Percentiles rank a stretch among this genome's conserved stretches.
These are phyloP conservation scores for Metridium senile DNA, from an alignment of 92 coral and sea anemone species.

Conservation along the genomic window DNA sequence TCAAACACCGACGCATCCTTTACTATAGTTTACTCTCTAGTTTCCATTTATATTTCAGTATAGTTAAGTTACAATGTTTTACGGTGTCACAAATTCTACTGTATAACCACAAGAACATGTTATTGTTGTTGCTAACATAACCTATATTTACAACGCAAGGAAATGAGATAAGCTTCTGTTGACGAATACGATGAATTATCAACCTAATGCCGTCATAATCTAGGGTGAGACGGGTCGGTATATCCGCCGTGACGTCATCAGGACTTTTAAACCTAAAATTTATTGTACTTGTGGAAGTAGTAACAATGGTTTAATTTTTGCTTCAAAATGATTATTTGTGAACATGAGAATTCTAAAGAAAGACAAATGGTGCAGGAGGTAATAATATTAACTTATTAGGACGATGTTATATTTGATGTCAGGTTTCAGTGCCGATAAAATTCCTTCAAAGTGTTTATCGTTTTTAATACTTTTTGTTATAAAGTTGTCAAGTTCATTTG, in stretches of 20 bases:
- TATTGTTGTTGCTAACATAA: neutral
- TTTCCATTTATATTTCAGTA: too few relatives aligned
- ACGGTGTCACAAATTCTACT: neutral
- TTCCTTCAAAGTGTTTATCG: too few relatives aligned
- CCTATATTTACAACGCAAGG: neutral
- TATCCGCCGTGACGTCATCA: slow-evolving; percentile 10
- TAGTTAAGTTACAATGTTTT: too few relatives aligned
- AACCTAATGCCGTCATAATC: neutral
- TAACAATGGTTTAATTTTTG: neutral
- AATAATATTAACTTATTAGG: too few relatives aligned
- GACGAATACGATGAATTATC: neutral
- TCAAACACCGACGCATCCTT: too few relatives aligned
- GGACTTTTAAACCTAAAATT: neutral
- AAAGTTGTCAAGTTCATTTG: too few relatives aligned
- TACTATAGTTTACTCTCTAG: too few relatives aligned
- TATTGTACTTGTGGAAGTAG: neutral
- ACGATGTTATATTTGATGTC: too few relatives aligned
- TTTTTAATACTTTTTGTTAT: too few relatives aligned
- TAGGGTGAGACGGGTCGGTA: slow-evolving; percentile 6
- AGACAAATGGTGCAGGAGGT: neutral
- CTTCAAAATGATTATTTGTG: slow-evolving; percentile 3
- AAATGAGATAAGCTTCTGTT: neutral
- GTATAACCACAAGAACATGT: neutral
- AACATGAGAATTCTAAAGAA: neutral
- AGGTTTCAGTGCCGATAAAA: too few relatives aligned